A percentile compares a stretch with the other conserved stretches of the same genome.
phyloP scores from a whole-genome alignment of 2,113 vertebrate genomes.

The Syngnathus floridae region DNA sequence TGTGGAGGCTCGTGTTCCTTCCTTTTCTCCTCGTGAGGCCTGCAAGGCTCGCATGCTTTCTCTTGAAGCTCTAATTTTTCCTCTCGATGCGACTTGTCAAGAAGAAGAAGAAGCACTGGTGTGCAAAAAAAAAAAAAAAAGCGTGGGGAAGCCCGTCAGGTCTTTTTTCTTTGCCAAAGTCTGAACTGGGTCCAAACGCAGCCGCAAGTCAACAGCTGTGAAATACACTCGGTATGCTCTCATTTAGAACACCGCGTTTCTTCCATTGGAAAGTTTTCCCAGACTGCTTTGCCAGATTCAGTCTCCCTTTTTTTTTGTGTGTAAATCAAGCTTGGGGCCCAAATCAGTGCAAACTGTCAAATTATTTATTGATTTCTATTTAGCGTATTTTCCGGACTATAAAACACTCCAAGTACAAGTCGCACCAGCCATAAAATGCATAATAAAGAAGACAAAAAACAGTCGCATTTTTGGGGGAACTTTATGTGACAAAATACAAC shows the following conservation, averaged over 20 bases:
- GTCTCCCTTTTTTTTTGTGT: background rate
- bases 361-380: no score
- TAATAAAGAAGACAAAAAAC: no score
- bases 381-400: no score
- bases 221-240: constrained; percentile 14
- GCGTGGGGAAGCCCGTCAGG: constrained; percentile 25
- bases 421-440: no score
- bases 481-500: no score
- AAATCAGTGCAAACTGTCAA: no score
- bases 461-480: no score
- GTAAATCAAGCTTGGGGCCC: background rate
- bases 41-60: constrained; percentile 13
- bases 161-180: constrained; percentile 29
- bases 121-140: background rate
- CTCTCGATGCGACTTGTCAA: constrained; percentile 8
- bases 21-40: constrained; percentile 37
- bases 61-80: constrained; percentile 8
- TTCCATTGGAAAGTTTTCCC: constrained; percentile 29
- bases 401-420: no score
- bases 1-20: constrained; percentile 48
- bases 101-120: background rate
- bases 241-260: constrained; percentile 28
- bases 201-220: constrained; percentile 41
- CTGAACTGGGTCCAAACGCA: constrained; percentile 31
- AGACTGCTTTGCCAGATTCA: constrained; percentile 12